These are phyloP conservation scores for Alexandromys fortis DNA, from an alignment of 2,113 vertebrate genomes.

Conservation along the genomic window DNA sequence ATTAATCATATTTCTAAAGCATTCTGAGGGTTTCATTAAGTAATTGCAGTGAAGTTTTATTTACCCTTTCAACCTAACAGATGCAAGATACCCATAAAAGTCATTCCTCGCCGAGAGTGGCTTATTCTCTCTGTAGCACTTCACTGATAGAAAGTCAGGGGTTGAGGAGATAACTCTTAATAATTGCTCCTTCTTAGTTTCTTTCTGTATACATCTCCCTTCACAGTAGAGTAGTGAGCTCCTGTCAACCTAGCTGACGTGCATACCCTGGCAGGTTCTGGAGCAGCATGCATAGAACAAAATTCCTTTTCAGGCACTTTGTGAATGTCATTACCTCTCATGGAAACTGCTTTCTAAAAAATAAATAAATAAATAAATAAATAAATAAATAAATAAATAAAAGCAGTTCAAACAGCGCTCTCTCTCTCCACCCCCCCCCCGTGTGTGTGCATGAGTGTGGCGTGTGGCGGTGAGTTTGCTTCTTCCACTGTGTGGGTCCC, in stretches of 20 bases:
- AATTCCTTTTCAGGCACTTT: background rate
- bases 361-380: no score
- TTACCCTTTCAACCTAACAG: background rate
- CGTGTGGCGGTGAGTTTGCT: background rate
- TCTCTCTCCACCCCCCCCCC: no score
- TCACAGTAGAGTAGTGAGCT: background rate
- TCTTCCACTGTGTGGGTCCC: no score
- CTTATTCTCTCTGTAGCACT: background rate
- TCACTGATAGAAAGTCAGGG: background rate
- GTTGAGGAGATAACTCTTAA: background rate
- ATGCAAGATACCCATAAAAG: background rate
- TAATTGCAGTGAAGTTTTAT: conserved; percentile 3
- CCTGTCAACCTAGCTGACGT: no score
- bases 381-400: no score
- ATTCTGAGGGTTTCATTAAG: background rate
- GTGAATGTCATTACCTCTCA: background rate
- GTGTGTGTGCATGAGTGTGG: background rate
- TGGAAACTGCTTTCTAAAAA: background rate
- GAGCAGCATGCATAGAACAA: no score
- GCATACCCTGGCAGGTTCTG: no score
- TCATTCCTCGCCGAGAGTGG: background rate
- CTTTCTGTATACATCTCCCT: background rate
- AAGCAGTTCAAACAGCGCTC: no score
- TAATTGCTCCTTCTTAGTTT: background rate
- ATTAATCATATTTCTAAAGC: background rate